Base-by-base conservation (phyloP, 2,113 vertebrate genomes). In the Silurus meridionalis region DNA sequence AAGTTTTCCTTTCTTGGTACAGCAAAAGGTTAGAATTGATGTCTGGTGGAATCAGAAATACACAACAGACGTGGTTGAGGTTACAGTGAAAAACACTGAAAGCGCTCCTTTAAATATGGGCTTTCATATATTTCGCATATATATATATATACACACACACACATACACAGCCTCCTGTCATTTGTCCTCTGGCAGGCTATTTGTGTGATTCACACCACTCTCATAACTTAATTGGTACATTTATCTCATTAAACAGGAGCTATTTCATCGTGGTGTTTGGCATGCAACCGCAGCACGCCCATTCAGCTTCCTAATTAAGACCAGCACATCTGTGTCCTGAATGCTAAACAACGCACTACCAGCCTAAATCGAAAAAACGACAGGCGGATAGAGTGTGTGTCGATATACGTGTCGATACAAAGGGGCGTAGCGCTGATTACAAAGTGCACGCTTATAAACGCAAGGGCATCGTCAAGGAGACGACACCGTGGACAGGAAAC, bases 151-250 rank as follows among this genome's bases (percentile, higher is more conserved):
- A 85, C 67, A 63, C 66, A 52, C 63, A 57, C 60, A 61, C 83
- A 50, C 64, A 53, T 53, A 82, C 46, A 25, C 71, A 23, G n/a
- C 8, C 53, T 74, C 71, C 28, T 37, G 55, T 72, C 75, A 72
- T 87, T 57, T 72, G 84, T 89, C 89, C 84, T 89, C 89, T 82
- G 84, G 89, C 67, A 72, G 80, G 37, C 80, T 84, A 86, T 89
- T 60, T 84, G 87, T 88, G 89, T 78, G 86, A 87, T 83, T 79
- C 80, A 61, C 82, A 84, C 61, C 83, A 81, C 84, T 85, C 88
- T 83, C 86, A 88, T 86, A 88, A 89, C 88, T 86, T 90, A 89
- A 90, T 90, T 89, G 89, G 86, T 86, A 85, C 87, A 88, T 90
- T 90, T 90, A 90, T 90, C 88, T 90, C 83, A 89, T 89, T 90